Base-by-base conservation (phyloP, 2,113 vertebrate species). In the Equus przewalskii region DNA sequence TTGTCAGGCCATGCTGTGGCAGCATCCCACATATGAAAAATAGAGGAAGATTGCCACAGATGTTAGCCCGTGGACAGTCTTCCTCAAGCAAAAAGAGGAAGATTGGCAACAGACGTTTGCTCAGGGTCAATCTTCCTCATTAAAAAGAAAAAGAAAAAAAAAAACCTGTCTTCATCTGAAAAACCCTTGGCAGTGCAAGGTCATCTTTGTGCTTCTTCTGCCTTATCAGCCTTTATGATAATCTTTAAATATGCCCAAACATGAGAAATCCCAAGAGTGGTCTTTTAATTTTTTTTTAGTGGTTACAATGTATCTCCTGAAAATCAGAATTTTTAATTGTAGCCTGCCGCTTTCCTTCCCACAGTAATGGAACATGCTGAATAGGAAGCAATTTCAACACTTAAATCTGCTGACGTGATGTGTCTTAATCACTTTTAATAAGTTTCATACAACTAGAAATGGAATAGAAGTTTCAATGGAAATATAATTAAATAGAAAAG, bases 401-500 rank as follows among this genome's bases (percentile, higher is more conserved):
- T 94, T 97, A 82, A 96, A 89, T 86, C 85, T 96, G 96, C 93
- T 97, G 93, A 97, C 89, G 81, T 95, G 93, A 92, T 98, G 91
- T 98, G 98, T 96, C 96, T 98, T 97, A 97, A 97, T 97, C 96
- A 98, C 89, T 89, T 54, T 93, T 96, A 97, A 97, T 97, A 96
- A 98, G 96, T 96, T 97, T 96, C 96, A 96, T 94, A 65, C n/a
- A 94, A 82, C 73, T 92, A 96, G 97, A 95, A 96, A 91, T 94
- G 89, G 82, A 95, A 89, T 91, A 70, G 91, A 97, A 96, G 96
- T 95, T 97, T 65, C 33, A 84, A 21, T 64, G 88, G 70, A 95
- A 98, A 33, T 95, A 75, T 67, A 56, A 56, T 95, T 97, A 87
- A 97, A 89, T 64, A 56, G 85, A 76, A 65, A 95, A 90, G 49